phyloP scores from a whole-genome alignment of 2,797 vertebrate species.

The Pogoniulus pusillus region DNA sequence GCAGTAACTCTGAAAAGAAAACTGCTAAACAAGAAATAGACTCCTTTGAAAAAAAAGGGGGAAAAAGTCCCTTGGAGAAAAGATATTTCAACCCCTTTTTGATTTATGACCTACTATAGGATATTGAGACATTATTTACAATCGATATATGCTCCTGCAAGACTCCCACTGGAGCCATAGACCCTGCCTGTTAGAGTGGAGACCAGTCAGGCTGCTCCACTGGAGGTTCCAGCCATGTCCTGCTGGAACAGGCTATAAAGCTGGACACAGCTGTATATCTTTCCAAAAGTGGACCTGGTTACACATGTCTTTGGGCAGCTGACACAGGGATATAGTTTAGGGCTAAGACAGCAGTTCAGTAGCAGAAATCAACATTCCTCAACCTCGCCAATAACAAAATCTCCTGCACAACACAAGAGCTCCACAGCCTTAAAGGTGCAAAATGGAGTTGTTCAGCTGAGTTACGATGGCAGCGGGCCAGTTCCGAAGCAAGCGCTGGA shows the following conservation, averaged over 20 bases:
- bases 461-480: slow-evolving; percentile 51
- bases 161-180: slow-evolving; percentile 68
- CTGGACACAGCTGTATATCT: slow-evolving; percentile 51
- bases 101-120: slow-evolving; percentile 69
- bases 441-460: slow-evolving; percentile 55
- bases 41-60: background rate
- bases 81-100: slow-evolving; percentile 66
- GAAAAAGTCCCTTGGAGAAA: slow-evolving; percentile 55
- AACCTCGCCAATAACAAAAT: background rate
- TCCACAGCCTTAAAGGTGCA: slow-evolving; percentile 35
- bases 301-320: slow-evolving; percentile 61
- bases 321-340: slow-evolving; percentile 34
- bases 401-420: background rate
- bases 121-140: slow-evolving; percentile 77
- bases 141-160: slow-evolving; percentile 64
- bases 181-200: slow-evolving; percentile 38
- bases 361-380: slow-evolving; percentile 12
- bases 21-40: slow-evolving; percentile 54
- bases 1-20: slow-evolving; percentile 42
- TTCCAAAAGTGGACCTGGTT: slow-evolving; percentile 59
- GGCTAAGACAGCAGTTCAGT: background rate
- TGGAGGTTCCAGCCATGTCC: slow-evolving; percentile 55
- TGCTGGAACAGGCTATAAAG: slow-evolving; percentile 59
- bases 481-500: background rate
- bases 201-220: slow-evolving; percentile 40